These are phyloP conservation scores for Phymanthus crucifer DNA, from an alignment of 92 coral and sea anemone genomes.

Conservation along the genomic window DNA sequence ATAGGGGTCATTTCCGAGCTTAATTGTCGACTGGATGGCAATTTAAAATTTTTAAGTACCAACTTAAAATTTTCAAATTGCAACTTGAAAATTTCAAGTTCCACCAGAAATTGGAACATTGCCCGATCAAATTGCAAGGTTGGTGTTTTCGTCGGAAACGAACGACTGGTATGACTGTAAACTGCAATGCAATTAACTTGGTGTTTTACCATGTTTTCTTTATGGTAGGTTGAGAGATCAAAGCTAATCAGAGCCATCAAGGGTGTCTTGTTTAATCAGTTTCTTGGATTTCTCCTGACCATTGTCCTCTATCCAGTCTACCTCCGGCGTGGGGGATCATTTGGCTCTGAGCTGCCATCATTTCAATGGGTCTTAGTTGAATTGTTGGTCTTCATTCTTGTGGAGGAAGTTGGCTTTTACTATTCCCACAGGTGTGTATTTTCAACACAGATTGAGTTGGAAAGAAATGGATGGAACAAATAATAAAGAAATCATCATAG, in stretches of 20 bases:
- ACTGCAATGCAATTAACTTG: too few species aligned
- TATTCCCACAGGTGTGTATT: constrained; percentile 88
- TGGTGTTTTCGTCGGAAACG: too few species aligned
- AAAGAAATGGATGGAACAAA: too few species aligned
- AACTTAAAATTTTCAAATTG: too few species aligned
- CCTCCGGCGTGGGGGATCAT: constrained; percentile 75
- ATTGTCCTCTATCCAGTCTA: constrained; percentile 42
- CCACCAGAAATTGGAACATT: too few species aligned
- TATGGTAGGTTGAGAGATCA: constrained; percentile 67
- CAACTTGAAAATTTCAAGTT: too few species aligned
- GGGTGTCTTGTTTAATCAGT: constrained; percentile 85
- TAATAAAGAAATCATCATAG: too few species aligned
- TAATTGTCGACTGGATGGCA: too few species aligned
- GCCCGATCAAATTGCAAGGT: too few species aligned
- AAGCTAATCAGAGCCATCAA: constrained; percentile 71
- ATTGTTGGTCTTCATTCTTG: constrained; percentile 74
- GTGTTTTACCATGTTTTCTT: not conserved
- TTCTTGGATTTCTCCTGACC: constrained; percentile 47
- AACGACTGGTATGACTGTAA: too few species aligned
- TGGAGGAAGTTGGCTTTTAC: constrained; percentile 90
- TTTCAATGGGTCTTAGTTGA: constrained; percentile 98
- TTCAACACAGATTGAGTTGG: not conserved
- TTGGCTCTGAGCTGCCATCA: constrained; percentile 73
- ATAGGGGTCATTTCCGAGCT: too few species aligned
- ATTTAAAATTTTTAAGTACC: too few species aligned